phyloP scores from a whole-genome alignment of 2,113 vertebrate species.

The Grammomys dolichurus region DNA sequence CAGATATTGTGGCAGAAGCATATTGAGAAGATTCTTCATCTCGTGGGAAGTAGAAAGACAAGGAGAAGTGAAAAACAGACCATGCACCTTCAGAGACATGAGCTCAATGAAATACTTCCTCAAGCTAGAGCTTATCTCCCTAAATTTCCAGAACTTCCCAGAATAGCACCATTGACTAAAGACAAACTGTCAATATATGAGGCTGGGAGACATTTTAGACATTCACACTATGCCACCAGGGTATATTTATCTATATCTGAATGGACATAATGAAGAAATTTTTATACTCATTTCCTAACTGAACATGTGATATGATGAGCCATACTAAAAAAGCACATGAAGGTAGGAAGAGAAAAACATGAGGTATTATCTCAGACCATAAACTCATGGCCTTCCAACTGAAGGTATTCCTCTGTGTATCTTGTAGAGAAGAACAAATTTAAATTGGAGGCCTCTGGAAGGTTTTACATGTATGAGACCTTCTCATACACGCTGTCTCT shows the following conservation, averaged over 20 bases:
- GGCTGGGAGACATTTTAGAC: background rate
- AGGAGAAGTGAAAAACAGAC: background rate
- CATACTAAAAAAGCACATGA: conserved; percentile 61
- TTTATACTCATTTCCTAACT: conserved; percentile 56
- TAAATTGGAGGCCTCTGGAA: conserved; percentile 27
- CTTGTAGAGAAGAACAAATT: background rate
- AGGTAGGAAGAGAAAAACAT: conserved; percentile 51
- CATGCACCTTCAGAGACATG: background rate
- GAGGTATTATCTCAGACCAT: background rate
- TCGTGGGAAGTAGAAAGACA: background rate
- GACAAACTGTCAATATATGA: background rate
- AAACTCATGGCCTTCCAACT: background rate
- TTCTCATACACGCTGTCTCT: background rate
- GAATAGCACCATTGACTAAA: background rate
- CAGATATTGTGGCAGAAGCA: background rate
- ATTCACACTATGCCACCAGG: background rate
- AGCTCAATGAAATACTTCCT: background rate
- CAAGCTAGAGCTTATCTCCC: background rate
- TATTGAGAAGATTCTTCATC: background rate
- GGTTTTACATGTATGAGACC: background rate
- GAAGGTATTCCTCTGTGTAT: background rate
- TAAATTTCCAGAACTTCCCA: background rate
- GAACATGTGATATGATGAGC: conserved; percentile 7
- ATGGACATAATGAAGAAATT: conserved; percentile 23
- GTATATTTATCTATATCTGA: conserved; percentile 48